These are phyloP conservation scores for Aphyosemion australe DNA, from an alignment of 2,113 vertebrate species.

Conservation along the genomic window DNA sequence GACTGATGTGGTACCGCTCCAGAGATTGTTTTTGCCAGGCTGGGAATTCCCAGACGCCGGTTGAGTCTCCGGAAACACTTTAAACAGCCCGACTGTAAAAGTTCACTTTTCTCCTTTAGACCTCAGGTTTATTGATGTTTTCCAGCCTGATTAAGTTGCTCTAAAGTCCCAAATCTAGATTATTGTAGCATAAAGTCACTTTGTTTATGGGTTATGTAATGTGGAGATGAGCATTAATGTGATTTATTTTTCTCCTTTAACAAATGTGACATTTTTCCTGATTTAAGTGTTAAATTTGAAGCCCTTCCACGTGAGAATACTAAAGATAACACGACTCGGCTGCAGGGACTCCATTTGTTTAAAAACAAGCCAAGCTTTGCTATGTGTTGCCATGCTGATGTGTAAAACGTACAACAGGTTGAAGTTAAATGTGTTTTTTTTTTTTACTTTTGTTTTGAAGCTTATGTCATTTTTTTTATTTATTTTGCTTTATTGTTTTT, in stretches of 20 bases:
- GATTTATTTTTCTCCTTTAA: background rate
- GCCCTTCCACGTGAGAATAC: too few relatives aligned
- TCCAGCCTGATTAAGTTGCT: background rate
- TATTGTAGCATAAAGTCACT: constrained; percentile 5
- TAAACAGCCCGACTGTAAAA: too few relatives aligned
- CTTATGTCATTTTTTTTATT: constrained; percentile 36
- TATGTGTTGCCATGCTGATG: constrained; percentile 28
- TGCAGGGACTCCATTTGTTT: too few relatives aligned
- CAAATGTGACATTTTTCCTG: background rate
- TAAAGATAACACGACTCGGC: too few relatives aligned
- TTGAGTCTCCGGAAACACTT: too few relatives aligned
- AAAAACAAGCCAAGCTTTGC: constrained; percentile 12
- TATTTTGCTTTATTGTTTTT: constrained; percentile 43
- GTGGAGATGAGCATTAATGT: constrained; percentile 8
- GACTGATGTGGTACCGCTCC: too few relatives aligned
- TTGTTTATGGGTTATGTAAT: constrained; percentile 22
- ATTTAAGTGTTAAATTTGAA: too few relatives aligned
- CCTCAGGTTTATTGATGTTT: too few relatives aligned
- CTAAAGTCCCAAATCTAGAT: constrained; percentile 10
- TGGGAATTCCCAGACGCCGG: too few relatives aligned
- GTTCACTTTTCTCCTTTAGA: too few relatives aligned
- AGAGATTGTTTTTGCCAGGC: too few relatives aligned
- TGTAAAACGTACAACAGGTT: constrained; percentile 23
- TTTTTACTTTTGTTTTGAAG: constrained; percentile 14
- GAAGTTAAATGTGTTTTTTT: constrained; percentile 32